Evolutionary conservation across 2,113 vertebrate genomes (phyloP).

Genomic region (Edolisoma coerulescens): DNA sequence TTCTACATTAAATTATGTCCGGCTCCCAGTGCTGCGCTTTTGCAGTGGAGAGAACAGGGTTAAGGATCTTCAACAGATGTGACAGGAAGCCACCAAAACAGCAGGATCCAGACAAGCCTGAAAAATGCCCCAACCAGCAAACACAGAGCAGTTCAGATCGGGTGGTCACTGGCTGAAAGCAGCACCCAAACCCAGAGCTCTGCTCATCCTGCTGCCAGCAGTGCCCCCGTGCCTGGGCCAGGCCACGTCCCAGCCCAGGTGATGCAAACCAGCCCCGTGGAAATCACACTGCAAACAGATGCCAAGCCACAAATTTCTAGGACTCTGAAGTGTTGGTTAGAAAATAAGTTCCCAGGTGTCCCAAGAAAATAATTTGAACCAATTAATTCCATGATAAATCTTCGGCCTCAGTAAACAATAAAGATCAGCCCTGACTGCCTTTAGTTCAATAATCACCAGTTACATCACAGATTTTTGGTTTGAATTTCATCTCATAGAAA

Average conservation of each 20-base stretch:
- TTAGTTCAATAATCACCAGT: neutral
- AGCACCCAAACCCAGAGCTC: neutral
- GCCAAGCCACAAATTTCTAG: too few species aligned
- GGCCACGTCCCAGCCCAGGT: neutral
- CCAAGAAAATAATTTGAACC: neutral
- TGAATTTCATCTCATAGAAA: neutral
- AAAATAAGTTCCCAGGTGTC: neutral
- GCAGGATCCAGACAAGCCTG: neutral
- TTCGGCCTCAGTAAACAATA: neutral
- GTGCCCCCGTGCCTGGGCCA: neutral
- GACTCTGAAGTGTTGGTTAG: neutral
- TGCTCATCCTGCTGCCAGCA: too few species aligned
- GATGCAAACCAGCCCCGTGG: neutral
- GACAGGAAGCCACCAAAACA: neutral
- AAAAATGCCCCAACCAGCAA: neutral
- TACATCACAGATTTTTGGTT: neutral
- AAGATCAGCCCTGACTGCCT: neutral
- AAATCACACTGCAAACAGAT: neutral
- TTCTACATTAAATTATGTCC: constrained; percentile 1
- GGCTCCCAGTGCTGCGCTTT: too few species aligned
- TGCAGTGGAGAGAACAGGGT: neutral
- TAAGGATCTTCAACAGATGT: neutral
- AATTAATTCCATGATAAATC: neutral
- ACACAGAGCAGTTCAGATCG: neutral
- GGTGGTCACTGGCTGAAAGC: neutral